A percentile compares a stretch with the other conserved stretches of the same genome.
Evolutionary conservation across 53 echinoderm and acorn worm genomes (phyloP).

Genomic region (Henricia sp.): DNA sequence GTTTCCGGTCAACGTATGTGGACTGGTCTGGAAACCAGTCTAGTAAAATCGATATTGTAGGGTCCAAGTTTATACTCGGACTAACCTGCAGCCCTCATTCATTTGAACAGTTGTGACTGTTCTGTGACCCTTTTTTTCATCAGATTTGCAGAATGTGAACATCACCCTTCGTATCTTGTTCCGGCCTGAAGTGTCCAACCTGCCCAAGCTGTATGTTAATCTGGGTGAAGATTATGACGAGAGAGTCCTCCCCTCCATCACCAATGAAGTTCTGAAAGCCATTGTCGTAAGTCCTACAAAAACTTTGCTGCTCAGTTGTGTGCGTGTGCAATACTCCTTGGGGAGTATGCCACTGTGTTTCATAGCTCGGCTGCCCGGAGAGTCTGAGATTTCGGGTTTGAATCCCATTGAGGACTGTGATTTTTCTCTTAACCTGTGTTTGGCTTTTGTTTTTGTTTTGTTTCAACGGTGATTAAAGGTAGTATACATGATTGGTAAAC

Average conservation of each 20-base stretch:
- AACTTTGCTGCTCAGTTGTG: too few species aligned
- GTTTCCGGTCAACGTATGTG: too few species aligned
- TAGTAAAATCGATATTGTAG: background rate
- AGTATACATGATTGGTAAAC: too few species aligned
- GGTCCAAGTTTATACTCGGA: background rate
- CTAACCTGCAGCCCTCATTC: background rate
- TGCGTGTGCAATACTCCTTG: too few species aligned
- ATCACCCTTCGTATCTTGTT: conserved; percentile 94
- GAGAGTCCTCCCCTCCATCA: conserved; percentile 95
- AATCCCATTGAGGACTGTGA: too few species aligned
- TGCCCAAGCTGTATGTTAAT: conserved; percentile 95
- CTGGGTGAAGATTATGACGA: conserved; percentile 98
- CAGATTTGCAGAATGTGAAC: conserved; percentile 99
- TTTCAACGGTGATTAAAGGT: too few species aligned
- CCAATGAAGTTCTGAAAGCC: conserved; percentile 98
- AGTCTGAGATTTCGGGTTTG: too few species aligned
- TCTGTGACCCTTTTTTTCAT: conserved; percentile 14
- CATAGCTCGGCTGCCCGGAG: too few species aligned
- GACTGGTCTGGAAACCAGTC: background rate
- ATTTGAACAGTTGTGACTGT: background rate
- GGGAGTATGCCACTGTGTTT: too few species aligned
- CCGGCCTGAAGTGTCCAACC: conserved; percentile 74
- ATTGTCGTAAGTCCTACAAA: conserved; percentile 89
- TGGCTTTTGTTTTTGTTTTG: too few species aligned
- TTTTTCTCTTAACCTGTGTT: too few species aligned